phyloP scores from a whole-genome alignment of 2,113 vertebrate species.

The Ameiurus melas region DNA sequence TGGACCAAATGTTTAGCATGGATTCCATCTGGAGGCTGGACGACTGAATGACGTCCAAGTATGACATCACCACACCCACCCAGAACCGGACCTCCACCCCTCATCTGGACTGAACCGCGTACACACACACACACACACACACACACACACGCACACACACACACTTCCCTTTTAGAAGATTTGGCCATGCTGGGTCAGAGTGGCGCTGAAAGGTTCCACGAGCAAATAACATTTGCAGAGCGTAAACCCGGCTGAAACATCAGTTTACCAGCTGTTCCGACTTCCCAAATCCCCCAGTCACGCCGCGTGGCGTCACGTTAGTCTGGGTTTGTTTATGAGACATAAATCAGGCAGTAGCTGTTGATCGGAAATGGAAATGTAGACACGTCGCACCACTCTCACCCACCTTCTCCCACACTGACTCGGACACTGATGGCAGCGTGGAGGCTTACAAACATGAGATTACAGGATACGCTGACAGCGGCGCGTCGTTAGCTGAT shows the following conservation, averaged over 20 bases:
- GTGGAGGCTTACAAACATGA: background rate
- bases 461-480: background rate
- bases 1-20: slow-evolving; percentile 2
- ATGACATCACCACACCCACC: slow-evolving; percentile 20
- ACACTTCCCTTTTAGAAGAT: too few species aligned
- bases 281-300: too few species aligned
- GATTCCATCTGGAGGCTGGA: slow-evolving; percentile 10
- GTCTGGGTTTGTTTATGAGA: too few species aligned
- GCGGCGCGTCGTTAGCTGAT: background rate
- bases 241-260: too few species aligned
- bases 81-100: slow-evolving; percentile 15
- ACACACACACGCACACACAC: background rate
- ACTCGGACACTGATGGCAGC: background rate
- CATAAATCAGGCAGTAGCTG: background rate
- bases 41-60: background rate
- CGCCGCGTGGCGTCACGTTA: too few species aligned
- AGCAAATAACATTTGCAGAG: too few species aligned
- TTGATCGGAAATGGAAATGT: background rate
- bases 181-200: too few species aligned
- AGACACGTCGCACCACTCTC: background rate
- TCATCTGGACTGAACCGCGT: slow-evolving; percentile 10
- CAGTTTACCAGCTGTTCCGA: too few species aligned
- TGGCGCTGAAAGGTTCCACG: too few species aligned
- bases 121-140: background rate
- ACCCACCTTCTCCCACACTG: background rate